These are phyloP conservation scores for Drosophila santomea DNA, from an alignment of 1,140 invertebrate genomes.

Conservation along the genomic window DNA sequence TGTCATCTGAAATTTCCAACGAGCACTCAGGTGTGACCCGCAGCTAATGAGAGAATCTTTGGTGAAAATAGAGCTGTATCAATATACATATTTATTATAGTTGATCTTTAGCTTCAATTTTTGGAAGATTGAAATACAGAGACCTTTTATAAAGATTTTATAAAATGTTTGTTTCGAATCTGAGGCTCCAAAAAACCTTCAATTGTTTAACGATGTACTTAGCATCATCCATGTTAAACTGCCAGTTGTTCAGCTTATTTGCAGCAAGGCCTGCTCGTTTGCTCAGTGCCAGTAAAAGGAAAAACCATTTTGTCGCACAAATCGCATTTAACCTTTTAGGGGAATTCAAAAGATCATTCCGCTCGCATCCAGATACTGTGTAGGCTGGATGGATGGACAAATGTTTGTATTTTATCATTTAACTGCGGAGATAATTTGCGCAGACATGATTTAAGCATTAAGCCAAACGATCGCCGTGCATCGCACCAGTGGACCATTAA, in stretches of 20 bases:
- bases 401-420: conserved; percentile 41
- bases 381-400: not conserved
- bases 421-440: conserved; percentile 44
- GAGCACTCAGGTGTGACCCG: conserved; percentile 35
- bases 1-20: conserved; percentile 35
- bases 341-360: conserved; percentile 7
- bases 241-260: not conserved
- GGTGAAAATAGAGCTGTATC: too few relatives aligned
- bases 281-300: not conserved
- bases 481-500: conserved; percentile 52
- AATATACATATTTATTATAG: too few relatives aligned
- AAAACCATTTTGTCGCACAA: conserved; percentile 40
- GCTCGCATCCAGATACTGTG: conserved; percentile 18
- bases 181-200: too few relatives aligned
- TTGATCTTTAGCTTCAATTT: too few relatives aligned
- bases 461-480: conserved; percentile 28
- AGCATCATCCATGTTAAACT: too few relatives aligned
- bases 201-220: too few relatives aligned
- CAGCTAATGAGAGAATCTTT: conserved; percentile 37
- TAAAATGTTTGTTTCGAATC: not conserved
- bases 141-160: not conserved
- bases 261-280: not conserved
- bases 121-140: too few relatives aligned
- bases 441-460: conserved; percentile 65
- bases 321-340: conserved; percentile 60